Percentiles rank a stretch among this genome's conserved stretches.
These are phyloP conservation scores for Heterotis niloticus DNA, from an alignment of 2,113 vertebrate genomes.

Conservation along the genomic window DNA sequence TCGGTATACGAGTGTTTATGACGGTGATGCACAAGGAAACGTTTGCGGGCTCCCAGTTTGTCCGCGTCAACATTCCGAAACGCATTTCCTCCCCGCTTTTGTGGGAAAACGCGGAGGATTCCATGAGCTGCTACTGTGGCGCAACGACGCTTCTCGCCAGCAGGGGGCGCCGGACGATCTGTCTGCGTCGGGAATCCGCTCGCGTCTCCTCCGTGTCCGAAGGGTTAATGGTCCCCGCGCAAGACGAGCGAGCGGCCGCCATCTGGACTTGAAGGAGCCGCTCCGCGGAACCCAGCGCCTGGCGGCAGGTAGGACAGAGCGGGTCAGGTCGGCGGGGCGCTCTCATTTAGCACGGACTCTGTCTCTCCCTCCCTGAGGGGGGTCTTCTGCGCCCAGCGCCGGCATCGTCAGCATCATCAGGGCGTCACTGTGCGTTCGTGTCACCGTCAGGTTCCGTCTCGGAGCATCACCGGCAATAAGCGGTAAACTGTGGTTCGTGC, in stretches of 20 bases:
- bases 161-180: constrained; percentile 55
- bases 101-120: background rate
- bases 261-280: constrained; percentile 56
- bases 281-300: constrained; percentile 40
- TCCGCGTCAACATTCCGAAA: background rate
- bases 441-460: too few relatives aligned
- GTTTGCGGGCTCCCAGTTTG: background rate
- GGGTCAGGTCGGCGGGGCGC: background rate
- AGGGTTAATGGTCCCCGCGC: background rate
- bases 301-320: constrained; percentile 54
- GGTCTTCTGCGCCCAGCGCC: too few relatives aligned
- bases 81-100: background rate
- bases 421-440: too few relatives aligned
- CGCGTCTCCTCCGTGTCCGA: constrained; percentile 16
- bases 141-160: constrained; percentile 42
- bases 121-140: background rate
- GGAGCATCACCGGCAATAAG: too few relatives aligned
- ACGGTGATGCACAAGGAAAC: background rate
- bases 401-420: too few relatives aligned
- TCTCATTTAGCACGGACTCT: background rate
- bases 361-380: too few relatives aligned
- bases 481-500: too few relatives aligned
- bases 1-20: background rate
- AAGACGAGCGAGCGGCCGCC: constrained; percentile 28
- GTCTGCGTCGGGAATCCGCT: constrained; percentile 7